phyloP scores from a whole-genome alignment of 2,113 vertebrate species.

The Oxyruncus cristatus region DNA sequence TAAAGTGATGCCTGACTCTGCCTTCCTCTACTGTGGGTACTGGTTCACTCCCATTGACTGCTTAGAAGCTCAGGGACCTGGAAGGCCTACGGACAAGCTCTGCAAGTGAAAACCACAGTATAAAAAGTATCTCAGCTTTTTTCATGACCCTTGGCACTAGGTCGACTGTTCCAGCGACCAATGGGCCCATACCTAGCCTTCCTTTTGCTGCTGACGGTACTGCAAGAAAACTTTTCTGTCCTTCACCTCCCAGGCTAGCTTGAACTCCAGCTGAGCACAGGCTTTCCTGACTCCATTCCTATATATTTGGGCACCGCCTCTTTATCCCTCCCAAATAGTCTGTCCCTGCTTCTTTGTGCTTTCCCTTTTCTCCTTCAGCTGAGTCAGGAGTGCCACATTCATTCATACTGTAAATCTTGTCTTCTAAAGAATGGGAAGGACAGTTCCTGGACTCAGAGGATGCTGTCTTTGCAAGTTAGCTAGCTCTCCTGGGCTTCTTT shows the following conservation, averaged over 20 bases:
- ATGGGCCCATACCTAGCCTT: background rate
- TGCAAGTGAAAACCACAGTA: background rate
- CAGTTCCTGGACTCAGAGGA: background rate
- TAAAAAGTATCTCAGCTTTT: background rate
- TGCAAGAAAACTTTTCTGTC: background rate
- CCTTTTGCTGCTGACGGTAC: background rate
- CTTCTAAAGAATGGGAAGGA: background rate
- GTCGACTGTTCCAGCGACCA: rapidly evolving
- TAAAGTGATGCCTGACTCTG: background rate
- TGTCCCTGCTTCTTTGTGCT: background rate
- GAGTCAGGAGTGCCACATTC: background rate
- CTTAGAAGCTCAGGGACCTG: background rate
- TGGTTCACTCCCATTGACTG: background rate
- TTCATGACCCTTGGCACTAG: background rate
- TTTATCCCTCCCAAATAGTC: background rate
- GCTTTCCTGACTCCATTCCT: background rate
- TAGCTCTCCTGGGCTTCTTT: background rate
- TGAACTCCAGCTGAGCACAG: background rate
- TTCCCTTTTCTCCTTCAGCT: background rate
- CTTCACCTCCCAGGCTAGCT: background rate
- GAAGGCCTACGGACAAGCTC: background rate
- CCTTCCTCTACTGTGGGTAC: background rate
- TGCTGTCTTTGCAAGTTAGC: background rate
- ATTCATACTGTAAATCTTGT: background rate
- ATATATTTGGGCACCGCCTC: background rate